These are phyloP conservation scores for Mastigias papua DNA, from an alignment of 30 jellyfish, hydroid and myxozoan genomes.

Conservation along the genomic window DNA sequence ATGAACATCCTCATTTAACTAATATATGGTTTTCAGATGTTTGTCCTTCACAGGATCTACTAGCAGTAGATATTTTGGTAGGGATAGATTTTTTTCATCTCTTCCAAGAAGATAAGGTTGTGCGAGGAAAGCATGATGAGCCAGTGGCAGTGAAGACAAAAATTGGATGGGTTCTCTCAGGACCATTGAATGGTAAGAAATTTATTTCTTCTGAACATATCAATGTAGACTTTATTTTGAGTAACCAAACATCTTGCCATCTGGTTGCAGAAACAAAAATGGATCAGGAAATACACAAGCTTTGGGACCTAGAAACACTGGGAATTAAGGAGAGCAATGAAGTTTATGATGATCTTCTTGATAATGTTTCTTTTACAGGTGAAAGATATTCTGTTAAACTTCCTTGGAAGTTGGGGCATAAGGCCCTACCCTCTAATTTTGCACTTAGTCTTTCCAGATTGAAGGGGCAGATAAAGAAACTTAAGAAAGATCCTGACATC, in stretches of 20 bases:
- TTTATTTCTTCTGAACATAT: not conserved
- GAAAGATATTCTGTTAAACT: constrained; percentile 23
- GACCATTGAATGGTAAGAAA: constrained; percentile 29
- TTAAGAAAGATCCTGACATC: constrained; percentile 4
- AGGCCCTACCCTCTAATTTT: constrained; percentile 12
- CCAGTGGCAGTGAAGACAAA: constrained; percentile 42
- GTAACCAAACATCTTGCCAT: not conserved
- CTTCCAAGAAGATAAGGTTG: constrained; percentile 26
- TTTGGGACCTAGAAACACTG: constrained; percentile 42
- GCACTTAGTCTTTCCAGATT: not conserved
- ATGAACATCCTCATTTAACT: not conserved
- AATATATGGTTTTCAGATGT: constrained; percentile 19
- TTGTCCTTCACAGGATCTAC: not conserved
- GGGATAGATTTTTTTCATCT: constrained; percentile 28
- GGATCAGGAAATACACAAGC: not conserved
- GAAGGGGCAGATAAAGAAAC: not conserved
- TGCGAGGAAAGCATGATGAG: constrained; percentile 27
- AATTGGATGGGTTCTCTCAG: constrained; percentile 29
- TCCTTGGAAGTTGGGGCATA: constrained; percentile 40
- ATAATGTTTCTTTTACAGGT: constrained; percentile 26
- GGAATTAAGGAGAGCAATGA: constrained; percentile 26
- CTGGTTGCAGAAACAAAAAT: not conserved
- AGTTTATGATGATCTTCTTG: constrained; percentile 25
- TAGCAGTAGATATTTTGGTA: constrained; percentile 29
- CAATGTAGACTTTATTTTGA: no score